Base-by-base conservation (phyloP, 2,888 invertebrate species). In the Alloplasta piceator region DNA sequence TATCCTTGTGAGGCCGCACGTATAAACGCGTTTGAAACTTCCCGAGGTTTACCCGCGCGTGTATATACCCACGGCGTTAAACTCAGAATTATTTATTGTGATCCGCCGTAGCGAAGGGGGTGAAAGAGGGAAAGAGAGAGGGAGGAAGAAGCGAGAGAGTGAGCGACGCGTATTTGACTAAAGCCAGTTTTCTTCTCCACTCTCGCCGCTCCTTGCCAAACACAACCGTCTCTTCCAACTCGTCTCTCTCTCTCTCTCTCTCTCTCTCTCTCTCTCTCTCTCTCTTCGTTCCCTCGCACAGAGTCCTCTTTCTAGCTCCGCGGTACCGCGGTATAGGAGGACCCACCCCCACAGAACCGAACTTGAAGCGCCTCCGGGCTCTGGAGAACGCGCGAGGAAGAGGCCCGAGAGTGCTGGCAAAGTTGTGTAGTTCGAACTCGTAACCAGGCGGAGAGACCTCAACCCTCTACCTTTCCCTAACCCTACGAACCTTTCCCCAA, bases 321-420 rank as follows among this genome's bases (percentile, higher is more conserved):
- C 10, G 48, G 56, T 14, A 7, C 46, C 36, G 52, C 10, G 4
- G 39, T 38, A 58, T 41, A 48, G 52, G 74, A 78, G 73, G 64
- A 26, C 26, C 26, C 26, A 26, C 26, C 26, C 26, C 3, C 26
- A 3, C 46, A 38, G 46, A 70, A 52, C 52, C 46, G 67, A 81
- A 81, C 77, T 81, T 74, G 68, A 74, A 81, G 74, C 73, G 80
- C 80, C 80, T 70, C 68, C 55, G 76, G 77, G 80, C 60, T 77
- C 66, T 52, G 43, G 68, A 58, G 64, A 58, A 72, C 72, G 60
- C 67, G 73, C 43, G 56, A 48, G 60, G 41, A 38, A 50, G 38
- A 67, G 67, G 67, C 46, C 39, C 26, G 41, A 39, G 56, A 74
- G 77, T 70, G 73, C 63, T 64, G 46, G 64, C 72, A 60, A 78